These are phyloP conservation scores for Tupaia chinensis DNA, from an alignment of 2,113 vertebrate species.

Conservation along the genomic window DNA sequence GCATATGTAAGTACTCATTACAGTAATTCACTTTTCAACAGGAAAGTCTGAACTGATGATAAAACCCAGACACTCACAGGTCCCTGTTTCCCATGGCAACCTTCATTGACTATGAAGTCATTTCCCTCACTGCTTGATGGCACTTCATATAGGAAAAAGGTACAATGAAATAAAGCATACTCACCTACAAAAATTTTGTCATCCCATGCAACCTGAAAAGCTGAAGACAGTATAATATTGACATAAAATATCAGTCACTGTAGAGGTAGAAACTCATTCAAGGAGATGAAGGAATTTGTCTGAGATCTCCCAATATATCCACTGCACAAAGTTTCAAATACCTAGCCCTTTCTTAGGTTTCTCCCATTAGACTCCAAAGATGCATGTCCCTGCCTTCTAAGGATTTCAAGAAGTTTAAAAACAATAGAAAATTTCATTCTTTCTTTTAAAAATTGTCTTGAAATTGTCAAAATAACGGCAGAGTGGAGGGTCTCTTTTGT, in stretches of 20 bases:
- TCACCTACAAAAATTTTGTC: neutral
- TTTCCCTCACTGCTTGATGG: neutral
- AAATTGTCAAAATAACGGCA: neutral
- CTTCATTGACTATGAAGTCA: neutral
- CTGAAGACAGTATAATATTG: neutral
- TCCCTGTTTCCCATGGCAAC: neutral
- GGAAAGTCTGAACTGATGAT: conserved; percentile 6
- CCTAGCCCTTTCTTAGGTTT: neutral
- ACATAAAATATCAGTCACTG: conserved; percentile 8
- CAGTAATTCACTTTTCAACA: conserved; percentile 8
- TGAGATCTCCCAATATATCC: neutral
- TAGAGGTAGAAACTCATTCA: neutral
- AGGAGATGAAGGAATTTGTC: neutral
- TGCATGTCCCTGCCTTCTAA: neutral
- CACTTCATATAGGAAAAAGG: neutral
- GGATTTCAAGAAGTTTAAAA: neutral
- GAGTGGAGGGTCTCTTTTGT: neutral
- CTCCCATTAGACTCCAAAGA: neutral
- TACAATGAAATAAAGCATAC: neutral
- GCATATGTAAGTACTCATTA: neutral
- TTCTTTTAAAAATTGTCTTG: neutral
- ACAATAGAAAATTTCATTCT: neutral
- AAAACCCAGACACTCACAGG: neutral
- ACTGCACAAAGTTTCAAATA: neutral
- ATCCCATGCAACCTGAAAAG: neutral